Evolutionary conservation across 2,797 vertebrate genomes (phyloP).

Genomic region (Liasis olivaceus): DNA sequence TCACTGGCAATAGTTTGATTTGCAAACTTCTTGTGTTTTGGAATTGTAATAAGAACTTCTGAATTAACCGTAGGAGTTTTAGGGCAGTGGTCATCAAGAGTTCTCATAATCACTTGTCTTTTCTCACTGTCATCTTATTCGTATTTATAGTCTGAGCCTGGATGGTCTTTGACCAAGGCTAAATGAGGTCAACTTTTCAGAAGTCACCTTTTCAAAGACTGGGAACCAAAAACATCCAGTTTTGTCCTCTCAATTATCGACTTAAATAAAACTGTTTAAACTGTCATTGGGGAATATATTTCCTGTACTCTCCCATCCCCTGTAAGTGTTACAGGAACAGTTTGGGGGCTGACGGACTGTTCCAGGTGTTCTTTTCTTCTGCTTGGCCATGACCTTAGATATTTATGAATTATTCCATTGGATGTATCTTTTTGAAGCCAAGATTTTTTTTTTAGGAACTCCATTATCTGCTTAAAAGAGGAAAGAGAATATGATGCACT

Average conservation of each 20-base stretch:
- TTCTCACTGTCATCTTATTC: conserved; percentile 43
- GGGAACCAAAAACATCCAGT: conserved; percentile 47
- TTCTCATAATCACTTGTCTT: conserved; percentile 41
- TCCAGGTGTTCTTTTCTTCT: conserved; percentile 44
- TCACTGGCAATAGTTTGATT: neutral
- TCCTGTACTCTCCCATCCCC: conserved; percentile 33
- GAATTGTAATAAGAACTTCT: conserved; percentile 15
- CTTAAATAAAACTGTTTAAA: conserved; percentile 47
- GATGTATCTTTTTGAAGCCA: conserved; percentile 34
- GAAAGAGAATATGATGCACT: neutral
- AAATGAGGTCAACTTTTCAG: neutral
- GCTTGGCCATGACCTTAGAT: conserved; percentile 38
- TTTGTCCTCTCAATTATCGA: conserved; percentile 51
- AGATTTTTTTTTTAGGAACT: neutral
- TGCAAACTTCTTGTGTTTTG: conserved; percentile 5
- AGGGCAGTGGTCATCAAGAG: conserved; percentile 16
- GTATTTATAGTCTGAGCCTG: conserved; percentile 46
- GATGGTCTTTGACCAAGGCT: conserved; percentile 46
- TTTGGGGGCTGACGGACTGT: conserved; percentile 38
- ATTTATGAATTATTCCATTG: conserved; percentile 51
- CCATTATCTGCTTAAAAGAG: neutral
- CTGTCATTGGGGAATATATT: conserved; percentile 45
- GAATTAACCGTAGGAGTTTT: conserved; percentile 32
- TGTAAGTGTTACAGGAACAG: conserved; percentile 57
- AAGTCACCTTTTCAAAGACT: conserved; percentile 42